Evolutionary conservation across 2,888 invertebrate genomes (phyloP), one percentile per base, ranked within the genome.

Genomic region (Alentia gelatinosa): DNA sequence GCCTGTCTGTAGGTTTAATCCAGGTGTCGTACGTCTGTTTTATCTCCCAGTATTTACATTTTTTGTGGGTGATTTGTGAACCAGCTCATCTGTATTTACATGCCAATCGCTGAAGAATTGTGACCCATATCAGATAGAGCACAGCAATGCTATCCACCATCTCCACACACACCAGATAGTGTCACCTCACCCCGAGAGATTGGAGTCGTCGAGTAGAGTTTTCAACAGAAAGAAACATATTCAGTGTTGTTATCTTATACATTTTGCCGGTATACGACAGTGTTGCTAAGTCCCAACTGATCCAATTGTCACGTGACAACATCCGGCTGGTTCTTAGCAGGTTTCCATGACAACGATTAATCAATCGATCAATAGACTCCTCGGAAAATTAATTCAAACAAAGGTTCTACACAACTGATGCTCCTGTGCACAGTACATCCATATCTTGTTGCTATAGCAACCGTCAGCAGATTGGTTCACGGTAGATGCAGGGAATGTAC

Each of bases 401-500:
- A 47, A 47, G 30, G 68, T 68, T 30, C 68, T 26, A 68, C 68
- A 68, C 68, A 68, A 26, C 26, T 30, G 12, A 68, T 68, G 68
- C 68, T 68, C n/a, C n/a, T 68, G 68, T 68, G 68, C 68, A 68
- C 68, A 30, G 68, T 30, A 68, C 68, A 68, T 68, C 5, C 26
- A 68, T 83, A 26, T 83, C 83, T 83, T 40, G 83, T 83, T 83
- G 83, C 83, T 83, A 35, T 83, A 83, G 83, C 83, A 83, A 83
- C 83, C 83, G 5, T 40, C 35, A 40, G 23, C 4, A 83, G 83
- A 39, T 83, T 37, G 83, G 19, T 40, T 39, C 83, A 83, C 83
- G 15, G 15, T 83, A 83, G 83, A 83, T 83, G 83, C 83, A 83
- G 26, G 40, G 83, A 83, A 83, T 83, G 83, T 83, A 83, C 40